Base-by-base conservation (phyloP, 2,797 vertebrate genomes). In the Hafferia zeledoni region DNA sequence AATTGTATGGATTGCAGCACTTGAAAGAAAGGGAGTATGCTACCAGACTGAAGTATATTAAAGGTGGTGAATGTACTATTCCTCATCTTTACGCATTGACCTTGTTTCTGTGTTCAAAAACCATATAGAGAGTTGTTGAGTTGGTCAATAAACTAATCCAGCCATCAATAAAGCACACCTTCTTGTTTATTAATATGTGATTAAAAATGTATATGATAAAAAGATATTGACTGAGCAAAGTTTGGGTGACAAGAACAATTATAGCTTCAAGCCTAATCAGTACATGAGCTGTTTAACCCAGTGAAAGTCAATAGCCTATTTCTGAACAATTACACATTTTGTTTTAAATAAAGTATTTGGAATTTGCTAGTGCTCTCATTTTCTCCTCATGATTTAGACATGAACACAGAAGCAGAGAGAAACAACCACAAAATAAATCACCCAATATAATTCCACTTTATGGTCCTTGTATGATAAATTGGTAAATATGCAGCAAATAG, bases 201-300 rank as follows among this genome's bases (percentile, higher is more conserved):
- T 98, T 98, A 98, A 98, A 98, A 98, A 98, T 98, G 97, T 98
- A 98, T 98, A 98, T 98, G 97, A 98, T 98, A 98, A 98, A 98
- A 98, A 98, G 97, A 96, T 98, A 98, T 98, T 60, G 98, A 98
- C 97, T 96, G 90, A 94, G 87, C 69, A 67, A 97, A 93, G 96
- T 98, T 97, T 96, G 96, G 93, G 94, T 98, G 98, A 98, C 98
- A 98, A 97, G 96, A 97, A 97, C 98, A 98, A 98, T 98, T 98
- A 98, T 90, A 69, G 94, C 78, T 93, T 61, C 89, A 87, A 93
- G 94, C 89, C 92, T 98, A 97, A 98, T 98, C 97, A 97, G 97
- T 94, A 83, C 59, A 96, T 93, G 92, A 97, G 92, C 95, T 79
- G 33, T 85, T 94, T 70, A 94, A 94, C 71, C 97, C 90, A 56